A percentile compares a stretch with the other conserved stretches of the same genome.
Conservation (phyloP, 2,113 vertebrate genomes). For the Jaculus jaculus region DNA sequence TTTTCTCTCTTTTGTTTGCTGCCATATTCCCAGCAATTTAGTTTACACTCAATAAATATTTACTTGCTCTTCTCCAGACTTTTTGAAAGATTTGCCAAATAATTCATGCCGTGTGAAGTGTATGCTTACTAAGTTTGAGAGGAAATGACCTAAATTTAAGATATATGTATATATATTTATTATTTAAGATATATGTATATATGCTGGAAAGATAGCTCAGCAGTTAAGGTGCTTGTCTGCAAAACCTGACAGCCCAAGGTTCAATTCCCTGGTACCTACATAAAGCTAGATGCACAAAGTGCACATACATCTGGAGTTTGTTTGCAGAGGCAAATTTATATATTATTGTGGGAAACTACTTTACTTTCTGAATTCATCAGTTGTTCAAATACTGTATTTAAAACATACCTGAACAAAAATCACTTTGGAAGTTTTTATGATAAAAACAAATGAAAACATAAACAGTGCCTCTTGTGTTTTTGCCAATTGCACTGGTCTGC, state of each 20-base stretch:
- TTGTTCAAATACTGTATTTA: conserved; percentile 6
- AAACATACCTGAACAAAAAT: neutral
- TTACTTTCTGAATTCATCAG: neutral
- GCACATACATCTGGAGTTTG: too few relatives aligned
- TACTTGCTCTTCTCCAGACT: neutral
- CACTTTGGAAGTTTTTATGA: neutral
- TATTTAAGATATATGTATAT: too few relatives aligned
- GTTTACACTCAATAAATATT: neutral
- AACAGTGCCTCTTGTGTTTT: neutral
- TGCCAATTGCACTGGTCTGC: neutral
- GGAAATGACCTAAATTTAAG: neutral
- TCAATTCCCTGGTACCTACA: too few relatives aligned
- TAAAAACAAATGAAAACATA: neutral
- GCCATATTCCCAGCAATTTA: neutral
- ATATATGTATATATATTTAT: neutral
- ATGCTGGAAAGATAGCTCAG: too few relatives aligned
- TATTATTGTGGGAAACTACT: neutral
- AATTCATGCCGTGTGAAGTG: neutral
- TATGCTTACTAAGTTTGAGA: neutral
- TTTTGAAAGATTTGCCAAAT: neutral
- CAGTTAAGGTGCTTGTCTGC: too few relatives aligned
- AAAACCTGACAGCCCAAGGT: too few relatives aligned
- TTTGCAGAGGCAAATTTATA: too few relatives aligned
- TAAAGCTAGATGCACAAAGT: too few relatives aligned
- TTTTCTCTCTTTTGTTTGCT: neutral